Base-by-base conservation (phyloP, 2,113 vertebrate species). In the Blennius ocellaris region DNA sequence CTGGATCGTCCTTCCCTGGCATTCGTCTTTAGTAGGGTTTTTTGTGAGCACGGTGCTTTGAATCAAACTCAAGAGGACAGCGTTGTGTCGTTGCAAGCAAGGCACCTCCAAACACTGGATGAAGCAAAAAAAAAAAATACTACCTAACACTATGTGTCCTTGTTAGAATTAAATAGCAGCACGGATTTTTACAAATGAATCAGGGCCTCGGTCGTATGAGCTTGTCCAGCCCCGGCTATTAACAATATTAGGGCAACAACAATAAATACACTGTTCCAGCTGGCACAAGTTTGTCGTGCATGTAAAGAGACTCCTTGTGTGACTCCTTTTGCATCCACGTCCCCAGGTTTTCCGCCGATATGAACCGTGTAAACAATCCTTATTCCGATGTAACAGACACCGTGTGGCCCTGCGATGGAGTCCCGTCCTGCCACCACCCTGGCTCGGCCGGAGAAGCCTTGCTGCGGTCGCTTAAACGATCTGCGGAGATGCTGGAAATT, bases 401-500 rank as follows among this genome's bases (percentile, higher is more conserved):
- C 70, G 51, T 41, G 84, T 41, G 84, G 81, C 81, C 83, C 79
- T 39, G 80, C 57, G 81, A 77, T 74, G 75, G 15, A 21, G 12
- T 71, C 81, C 77, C 69, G 82, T 80, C 76, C 76, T 50, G 72
- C 85, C 78, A 58, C 76, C 85, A 79, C 80, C 83, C 58, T 61
- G 14, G 61, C 64, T 79, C 73, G 75, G 75, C 55, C 59, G 47
- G 21, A 75, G 55, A 75, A 69, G 61, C 80, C 81, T 80, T 54
- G 59, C 76, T 30, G 21, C 21, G 21, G 41, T 69, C 21, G 81
- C 49, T 71, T 86, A 84, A 81, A 86, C 8, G 83, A 80, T 81
- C 71, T 78, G 55, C 49, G 47, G 71, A 83, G 89, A 90, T 87
- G 89, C 66, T 87, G 82, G 73, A 69, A 83, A 87, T 90, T 86